Evolutionary conservation across 2,888 invertebrate species (phyloP), one percentile per base, ranked within the genome.

Genomic region (Fissipunctia ypsillon): DNA sequence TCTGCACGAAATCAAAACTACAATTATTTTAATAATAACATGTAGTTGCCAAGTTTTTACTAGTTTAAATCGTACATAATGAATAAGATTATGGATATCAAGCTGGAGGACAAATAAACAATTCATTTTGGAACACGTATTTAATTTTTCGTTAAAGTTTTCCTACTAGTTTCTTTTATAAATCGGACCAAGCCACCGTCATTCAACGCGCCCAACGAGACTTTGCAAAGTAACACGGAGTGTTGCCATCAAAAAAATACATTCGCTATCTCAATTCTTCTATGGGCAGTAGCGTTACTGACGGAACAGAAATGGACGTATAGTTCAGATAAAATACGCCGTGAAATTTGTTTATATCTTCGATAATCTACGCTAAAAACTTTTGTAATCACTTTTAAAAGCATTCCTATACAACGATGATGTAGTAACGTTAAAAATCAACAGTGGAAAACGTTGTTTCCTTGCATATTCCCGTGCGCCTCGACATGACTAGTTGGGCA

Each of bases 341-440:
- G 93, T 93, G 92, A 91, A 91, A 93, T 95, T 95, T 96, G 96
- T 96, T 96, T 96, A 96, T 95, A 96, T 95, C 94, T 92, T 88
- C 95, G 94, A 91, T 90, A 94, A 95, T 95, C 95, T 93, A 92
- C 93, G 90, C 91, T 89, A 89, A 91, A 96, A 96, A 96, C 95
- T 96, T 96, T 96, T 96, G 90, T 91, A 94, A 94, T 91, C 90
- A 94, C 91, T 95, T 95, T 95, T 91, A 94, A 94, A 95, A 92
- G 90, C 90, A 85, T 87, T 91, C 88, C 87, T 87, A 88, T 88
- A 83, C 90, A 89, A 89, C 88, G 91, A 94, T 90, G 87, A 95
- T 95, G 94, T 95, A 94, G 95, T 94, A 93, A 91, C 93, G 90
- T 92, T 89, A 90, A 92, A 91, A 91, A 91, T 89, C 88, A 91